Evolutionary conservation across 2,888 invertebrate species (phyloP).

Genomic region (Hymenopus coronatus): DNA sequence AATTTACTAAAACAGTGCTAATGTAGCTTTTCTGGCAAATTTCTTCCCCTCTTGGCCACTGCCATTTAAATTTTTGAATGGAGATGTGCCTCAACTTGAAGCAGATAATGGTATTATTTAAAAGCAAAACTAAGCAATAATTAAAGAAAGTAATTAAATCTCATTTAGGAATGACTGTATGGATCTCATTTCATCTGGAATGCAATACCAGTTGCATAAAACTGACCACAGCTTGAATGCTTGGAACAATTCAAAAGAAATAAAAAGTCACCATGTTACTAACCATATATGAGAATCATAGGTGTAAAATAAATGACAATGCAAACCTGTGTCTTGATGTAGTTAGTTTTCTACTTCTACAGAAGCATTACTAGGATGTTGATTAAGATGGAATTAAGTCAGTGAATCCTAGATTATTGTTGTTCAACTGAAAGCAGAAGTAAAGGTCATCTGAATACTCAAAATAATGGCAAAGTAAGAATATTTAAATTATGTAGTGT

Average conservation of each 20-base stretch:
- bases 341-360: constrained; percentile 8
- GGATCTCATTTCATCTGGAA: not conserved
- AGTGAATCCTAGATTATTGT: not conserved
- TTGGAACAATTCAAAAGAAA: not conserved
- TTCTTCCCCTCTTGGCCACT: no score
- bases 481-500: not conserved
- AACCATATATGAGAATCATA: not conserved
- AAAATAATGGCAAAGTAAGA: not conserved
- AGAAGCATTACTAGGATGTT: not conserved
- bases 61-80: no score
- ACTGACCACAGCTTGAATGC: not conserved
- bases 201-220: not conserved
- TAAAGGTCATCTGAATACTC: not conserved
- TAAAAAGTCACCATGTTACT: not conserved
- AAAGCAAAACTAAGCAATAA: no score
- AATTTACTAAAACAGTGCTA: no score
- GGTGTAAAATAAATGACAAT: not conserved
- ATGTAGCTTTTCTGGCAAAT: no score
- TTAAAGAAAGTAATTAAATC: not conserved
- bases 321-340: not conserved
- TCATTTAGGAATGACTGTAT: not conserved
- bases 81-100: no score
- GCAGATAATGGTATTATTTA: no score
- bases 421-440: not conserved
- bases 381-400: not conserved